Evolutionary conservation across 1,140 invertebrate species (phyloP), one percentile per base, ranked within the genome.

Genomic region (Drosophila malerkotliana): DNA sequence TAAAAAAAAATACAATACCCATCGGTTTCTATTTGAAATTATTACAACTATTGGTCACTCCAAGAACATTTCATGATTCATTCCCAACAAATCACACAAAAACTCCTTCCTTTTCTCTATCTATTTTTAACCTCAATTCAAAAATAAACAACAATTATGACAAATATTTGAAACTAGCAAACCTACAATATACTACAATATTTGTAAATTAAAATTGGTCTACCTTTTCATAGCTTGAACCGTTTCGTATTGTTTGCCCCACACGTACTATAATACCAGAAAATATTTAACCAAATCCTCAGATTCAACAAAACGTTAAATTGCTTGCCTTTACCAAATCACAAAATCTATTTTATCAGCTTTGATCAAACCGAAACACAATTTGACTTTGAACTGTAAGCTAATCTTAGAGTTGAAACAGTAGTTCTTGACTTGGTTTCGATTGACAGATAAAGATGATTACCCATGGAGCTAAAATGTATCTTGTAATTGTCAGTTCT

Each of bases 291-390:
- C 15, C 76, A 77, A 69, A 30, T 80, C 51, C 62, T 54, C 63
- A 39, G 28, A 59, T 76, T 57, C 48, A 69, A 48, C 54, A 66
- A 45, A 37, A 51, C 32, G 56, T 80, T 63, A 62, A 75, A 77
- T 77, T 80, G 78, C 78, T 76, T 80, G 78, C 78, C 56, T 72
- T 77, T 66, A 62, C 52, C 59, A 66, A 67, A 52, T 34, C 78
- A 81, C 78, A 34, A 60, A 60, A 57, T 71, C 41, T 67, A 61
- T 21, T 18, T 54, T 54, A 68, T n/a, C 53, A 71, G 67, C 54
- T 72, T 80, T 81, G 56, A 64, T 76, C 45, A 37, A 72, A 72
- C 37, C 54, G 41, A 77, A 54, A 81, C 78, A 82, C 78, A 32
- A 55, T 73, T 80, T 67, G 45, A 80, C 60, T 34, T 62, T 44